Conservation (phyloP, 2,888 invertebrate species). For the Elysia crispata region DNA sequence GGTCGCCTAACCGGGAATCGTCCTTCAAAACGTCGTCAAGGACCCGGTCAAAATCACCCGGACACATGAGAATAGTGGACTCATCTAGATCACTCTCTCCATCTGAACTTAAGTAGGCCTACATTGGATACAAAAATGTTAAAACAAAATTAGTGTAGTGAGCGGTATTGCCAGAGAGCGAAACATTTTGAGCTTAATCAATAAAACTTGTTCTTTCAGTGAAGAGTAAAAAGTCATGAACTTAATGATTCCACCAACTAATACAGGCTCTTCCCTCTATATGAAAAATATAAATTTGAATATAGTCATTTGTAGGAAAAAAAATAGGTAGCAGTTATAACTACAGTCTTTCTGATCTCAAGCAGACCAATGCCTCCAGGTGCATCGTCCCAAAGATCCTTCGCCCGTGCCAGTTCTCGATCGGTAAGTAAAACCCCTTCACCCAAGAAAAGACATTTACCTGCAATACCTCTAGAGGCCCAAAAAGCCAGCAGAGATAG, state of each 20-base stretch:
- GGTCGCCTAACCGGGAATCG: constrained; percentile 59
- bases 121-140: too few relatives aligned
- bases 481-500: constrained; percentile 73
- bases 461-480: constrained; percentile 87
- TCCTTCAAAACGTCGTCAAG: constrained; percentile 51
- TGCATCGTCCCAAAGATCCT: constrained; percentile 28
- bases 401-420: constrained; percentile 55
- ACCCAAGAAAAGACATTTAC: constrained; percentile 93
- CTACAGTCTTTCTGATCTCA: too few relatives aligned
- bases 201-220: too few relatives aligned
- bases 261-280: too few relatives aligned
- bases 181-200: too few relatives aligned
- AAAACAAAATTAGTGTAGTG: too few relatives aligned
- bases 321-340: too few relatives aligned
- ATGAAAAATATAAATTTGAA: too few relatives aligned
- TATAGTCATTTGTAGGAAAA: too few relatives aligned
- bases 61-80: constrained; percentile 58
- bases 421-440: constrained; percentile 89
- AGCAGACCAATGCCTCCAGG: constrained; percentile 29
- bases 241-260: too few relatives aligned
- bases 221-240: too few relatives aligned
- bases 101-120: constrained; percentile 81
- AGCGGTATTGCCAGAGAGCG: too few relatives aligned
- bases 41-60: constrained; percentile 66
- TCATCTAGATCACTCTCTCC: constrained; percentile 87